Conservation (phyloP, 2,888 invertebrate genomes). For the Sericinus montela region DNA sequence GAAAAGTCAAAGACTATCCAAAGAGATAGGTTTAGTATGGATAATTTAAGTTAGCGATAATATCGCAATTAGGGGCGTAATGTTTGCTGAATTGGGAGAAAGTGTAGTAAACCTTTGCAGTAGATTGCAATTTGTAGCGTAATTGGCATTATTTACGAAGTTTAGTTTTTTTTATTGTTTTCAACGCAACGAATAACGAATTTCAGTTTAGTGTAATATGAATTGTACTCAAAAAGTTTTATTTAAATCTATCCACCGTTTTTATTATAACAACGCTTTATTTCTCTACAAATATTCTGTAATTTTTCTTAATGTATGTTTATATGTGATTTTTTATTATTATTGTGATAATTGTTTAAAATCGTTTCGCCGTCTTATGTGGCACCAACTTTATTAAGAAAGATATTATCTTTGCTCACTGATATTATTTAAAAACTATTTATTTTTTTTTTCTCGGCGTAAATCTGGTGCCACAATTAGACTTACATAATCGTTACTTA, state of each 20-base stretch:
- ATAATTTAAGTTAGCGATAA: slow-evolving; percentile 11
- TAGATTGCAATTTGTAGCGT: slow-evolving; percentile 35
- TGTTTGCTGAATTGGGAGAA: background rate
- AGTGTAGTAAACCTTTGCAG: slow-evolving; percentile 10
- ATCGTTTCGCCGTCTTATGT: slow-evolving; percentile 16
- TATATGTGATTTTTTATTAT: background rate
- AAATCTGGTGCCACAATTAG: slow-evolving; percentile 7
- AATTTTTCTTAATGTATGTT: too few species aligned
- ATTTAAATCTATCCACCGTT: slow-evolving; percentile 13
- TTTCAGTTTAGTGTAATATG: slow-evolving; percentile 4
- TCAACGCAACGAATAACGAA: slow-evolving; percentile 46
- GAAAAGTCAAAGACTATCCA: slow-evolving; percentile 37
- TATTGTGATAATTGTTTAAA: slow-evolving; percentile 20
- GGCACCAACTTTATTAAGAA: background rate
- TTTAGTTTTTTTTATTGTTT: slow-evolving; percentile 25
- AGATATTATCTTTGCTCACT: background rate
- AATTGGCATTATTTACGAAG: slow-evolving; percentile 51
- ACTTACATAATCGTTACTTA: slow-evolving; percentile 21
- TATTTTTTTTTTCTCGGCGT: background rate
- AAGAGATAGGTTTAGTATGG: slow-evolving; percentile 23
- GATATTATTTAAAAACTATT: background rate
- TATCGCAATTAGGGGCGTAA: background rate
- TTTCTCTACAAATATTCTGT: too few species aligned
- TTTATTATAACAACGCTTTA: slow-evolving; percentile 11
- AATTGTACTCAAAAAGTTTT: slow-evolving; percentile 11